A percentile compares a stretch with the other conserved stretches of the same genome.
These are phyloP conservation scores for Calliphora vicina DNA, from an alignment of 1,140 invertebrate genomes.

Conservation along the genomic window DNA sequence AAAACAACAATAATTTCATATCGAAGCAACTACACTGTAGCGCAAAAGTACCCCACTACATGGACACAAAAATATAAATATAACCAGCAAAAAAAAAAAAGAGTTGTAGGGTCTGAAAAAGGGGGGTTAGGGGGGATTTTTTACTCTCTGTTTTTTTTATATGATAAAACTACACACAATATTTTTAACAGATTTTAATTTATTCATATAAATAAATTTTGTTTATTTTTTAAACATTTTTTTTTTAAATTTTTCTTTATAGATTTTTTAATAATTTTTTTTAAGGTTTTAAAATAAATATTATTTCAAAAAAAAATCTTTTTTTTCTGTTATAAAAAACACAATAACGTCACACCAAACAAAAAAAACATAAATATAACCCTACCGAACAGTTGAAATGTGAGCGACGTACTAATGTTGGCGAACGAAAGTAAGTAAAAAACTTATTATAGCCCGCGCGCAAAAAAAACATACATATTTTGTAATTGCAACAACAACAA, in stretches of 20 bases:
- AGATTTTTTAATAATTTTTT: too few species aligned
- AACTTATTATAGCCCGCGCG: conserved; percentile 20
- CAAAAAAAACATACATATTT: conserved; percentile 2
- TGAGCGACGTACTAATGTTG: conserved; percentile 40
- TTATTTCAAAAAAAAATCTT: too few species aligned
- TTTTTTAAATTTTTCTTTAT: too few species aligned
- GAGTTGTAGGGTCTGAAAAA: too few species aligned
- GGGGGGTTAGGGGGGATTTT: too few species aligned
- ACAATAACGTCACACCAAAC: neutral
- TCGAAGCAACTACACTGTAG: neutral
- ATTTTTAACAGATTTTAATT: too few species aligned
- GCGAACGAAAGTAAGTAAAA: conserved; percentile 29
- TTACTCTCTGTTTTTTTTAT: too few species aligned
- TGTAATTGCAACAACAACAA: conserved; percentile 25
- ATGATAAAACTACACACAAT: too few species aligned
- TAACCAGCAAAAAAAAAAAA: conserved; percentile 25
- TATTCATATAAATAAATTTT: too few species aligned
- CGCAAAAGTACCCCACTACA: neutral
- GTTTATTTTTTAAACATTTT: too few species aligned
- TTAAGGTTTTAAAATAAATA: too few species aligned
- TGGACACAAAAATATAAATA: conserved; percentile 21
- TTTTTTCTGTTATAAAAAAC: too few species aligned
- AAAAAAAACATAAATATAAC: conserved; percentile 36
- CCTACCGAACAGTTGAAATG: conserved; percentile 43
- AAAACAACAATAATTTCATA: conserved; percentile 2